Percentiles rank a stretch among this genome's conserved stretches.
phyloP scores from a whole-genome alignment of 2,888 invertebrate species.

The Hydraecia micacea region DNA sequence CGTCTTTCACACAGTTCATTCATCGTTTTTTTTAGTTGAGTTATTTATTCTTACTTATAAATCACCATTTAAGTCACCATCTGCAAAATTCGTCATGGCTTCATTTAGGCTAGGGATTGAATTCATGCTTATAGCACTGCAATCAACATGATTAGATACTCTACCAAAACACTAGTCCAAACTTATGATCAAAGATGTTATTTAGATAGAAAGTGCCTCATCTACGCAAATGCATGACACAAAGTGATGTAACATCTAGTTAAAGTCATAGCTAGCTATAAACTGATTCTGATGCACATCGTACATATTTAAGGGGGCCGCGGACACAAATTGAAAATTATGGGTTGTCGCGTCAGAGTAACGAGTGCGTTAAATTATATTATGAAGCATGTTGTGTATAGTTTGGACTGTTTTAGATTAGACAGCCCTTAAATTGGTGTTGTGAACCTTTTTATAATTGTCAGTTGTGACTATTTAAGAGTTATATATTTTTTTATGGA shows the following conservation, averaged over 20 bases:
- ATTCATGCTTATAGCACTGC: neutral
- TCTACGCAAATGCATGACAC: slow-evolving; percentile 47
- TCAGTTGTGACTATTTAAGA: slow-evolving; percentile 11
- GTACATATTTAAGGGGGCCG: slow-evolving; percentile 81
- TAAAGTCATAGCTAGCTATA: slow-evolving; percentile 76
- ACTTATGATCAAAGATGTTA: slow-evolving; percentile 20
- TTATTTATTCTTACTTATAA: neutral
- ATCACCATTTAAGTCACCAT: neutral
- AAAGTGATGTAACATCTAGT: slow-evolving; percentile 59
- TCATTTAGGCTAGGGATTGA: neutral
- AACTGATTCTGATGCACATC: slow-evolving; percentile 77
- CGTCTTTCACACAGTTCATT: neutral
- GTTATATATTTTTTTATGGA: neutral
- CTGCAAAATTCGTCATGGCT: neutral
- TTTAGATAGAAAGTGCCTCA: slow-evolving; percentile 28
- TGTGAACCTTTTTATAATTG: slow-evolving; percentile 42
- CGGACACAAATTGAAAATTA: slow-evolving; percentile 89
- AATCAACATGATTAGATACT: neutral
- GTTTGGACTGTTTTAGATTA: slow-evolving; percentile 58
- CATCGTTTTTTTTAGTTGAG: too few relatives aligned
- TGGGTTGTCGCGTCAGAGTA: slow-evolving; percentile 80
- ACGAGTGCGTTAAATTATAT: slow-evolving; percentile 80
- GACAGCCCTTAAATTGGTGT: slow-evolving; percentile 45
- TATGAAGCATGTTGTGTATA: slow-evolving; percentile 70
- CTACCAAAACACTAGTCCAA: slow-evolving; percentile 16